Percentiles rank a stretch among this genome's conserved stretches.
Evolutionary conservation across 1,140 invertebrate species (phyloP).

Genomic region (Eubasilissa regina): DNA sequence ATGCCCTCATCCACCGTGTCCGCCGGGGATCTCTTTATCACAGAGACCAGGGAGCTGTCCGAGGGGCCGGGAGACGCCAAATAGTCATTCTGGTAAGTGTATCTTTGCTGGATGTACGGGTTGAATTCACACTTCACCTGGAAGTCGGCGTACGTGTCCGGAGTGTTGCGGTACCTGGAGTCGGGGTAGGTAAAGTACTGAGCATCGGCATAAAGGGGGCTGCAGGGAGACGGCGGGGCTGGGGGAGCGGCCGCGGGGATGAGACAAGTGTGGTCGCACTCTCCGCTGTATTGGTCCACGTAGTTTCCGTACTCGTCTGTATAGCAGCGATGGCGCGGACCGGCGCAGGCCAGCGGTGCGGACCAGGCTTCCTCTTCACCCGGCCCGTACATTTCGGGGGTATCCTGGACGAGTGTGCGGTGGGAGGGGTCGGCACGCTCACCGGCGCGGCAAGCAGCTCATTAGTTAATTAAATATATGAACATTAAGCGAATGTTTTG

Average conservation of each 20-base stretch:
- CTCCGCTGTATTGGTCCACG: constrained; percentile 64
- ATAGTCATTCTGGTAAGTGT: no score
- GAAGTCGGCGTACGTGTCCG: no score
- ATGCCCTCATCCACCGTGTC: constrained; percentile 3
- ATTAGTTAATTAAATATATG: no score
- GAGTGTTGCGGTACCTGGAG: neutral
- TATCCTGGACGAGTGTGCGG: no score
- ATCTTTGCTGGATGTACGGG: no score
- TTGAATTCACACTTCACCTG: no score
- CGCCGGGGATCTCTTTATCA: neutral
- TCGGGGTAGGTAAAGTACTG: constrained; percentile 42
- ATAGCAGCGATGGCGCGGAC: constrained; percentile 65
- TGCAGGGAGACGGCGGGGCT: constrained; percentile 30
- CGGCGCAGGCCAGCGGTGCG: constrained; percentile 63
- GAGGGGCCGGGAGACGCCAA: no score
- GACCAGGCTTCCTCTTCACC: constrained; percentile 61
- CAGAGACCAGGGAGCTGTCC: no score
- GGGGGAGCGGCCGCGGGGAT: constrained; percentile 50
- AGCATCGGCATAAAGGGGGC: constrained; percentile 12
- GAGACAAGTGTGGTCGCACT: constrained; percentile 65
- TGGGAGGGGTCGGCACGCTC: no score
- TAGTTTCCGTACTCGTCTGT: constrained; percentile 72
- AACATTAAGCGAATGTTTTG: no score
- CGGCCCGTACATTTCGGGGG: constrained; percentile 3
- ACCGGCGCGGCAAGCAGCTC: no score